Conservation (phyloP, 2,797 vertebrate species). For the Clangula hyemalis region DNA sequence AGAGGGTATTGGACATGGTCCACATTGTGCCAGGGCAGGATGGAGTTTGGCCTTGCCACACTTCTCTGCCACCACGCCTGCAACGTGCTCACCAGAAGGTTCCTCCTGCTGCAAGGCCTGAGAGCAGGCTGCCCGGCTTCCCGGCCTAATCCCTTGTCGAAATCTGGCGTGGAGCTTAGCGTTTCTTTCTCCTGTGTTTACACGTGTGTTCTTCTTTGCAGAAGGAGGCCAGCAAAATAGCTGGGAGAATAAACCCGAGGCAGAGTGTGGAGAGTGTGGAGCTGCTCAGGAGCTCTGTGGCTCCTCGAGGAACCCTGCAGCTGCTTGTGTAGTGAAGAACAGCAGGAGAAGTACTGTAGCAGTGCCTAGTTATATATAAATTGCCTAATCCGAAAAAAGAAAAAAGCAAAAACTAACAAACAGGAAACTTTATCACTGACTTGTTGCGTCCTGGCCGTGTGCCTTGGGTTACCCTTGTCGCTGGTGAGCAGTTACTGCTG, state of each 20-base stretch:
- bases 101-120: neutral
- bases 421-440: slow-evolving; percentile 10
- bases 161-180: neutral
- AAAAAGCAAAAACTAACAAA: neutral
- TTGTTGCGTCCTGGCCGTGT: neutral
- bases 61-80: neutral
- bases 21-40: neutral
- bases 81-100: accelerated
- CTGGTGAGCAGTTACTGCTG: neutral
- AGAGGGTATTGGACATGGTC: accelerated
- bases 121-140: neutral
- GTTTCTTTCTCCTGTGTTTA: accelerated
- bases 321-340: neutral
- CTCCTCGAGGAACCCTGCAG: neutral
- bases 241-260: neutral
- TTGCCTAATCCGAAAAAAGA: neutral
- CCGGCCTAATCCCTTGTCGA: neutral
- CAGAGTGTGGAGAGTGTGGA: neutral
- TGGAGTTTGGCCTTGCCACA: neutral
- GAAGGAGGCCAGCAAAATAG: neutral
- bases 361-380: neutral
- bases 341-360: neutral
- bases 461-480: neutral
- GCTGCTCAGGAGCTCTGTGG: neutral
- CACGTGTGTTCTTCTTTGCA: neutral